Percentiles rank a stretch among this genome's conserved stretches.
Conservation (phyloP, 1,140 invertebrate species). For the Pogonomyrmex barbatus region DNA sequence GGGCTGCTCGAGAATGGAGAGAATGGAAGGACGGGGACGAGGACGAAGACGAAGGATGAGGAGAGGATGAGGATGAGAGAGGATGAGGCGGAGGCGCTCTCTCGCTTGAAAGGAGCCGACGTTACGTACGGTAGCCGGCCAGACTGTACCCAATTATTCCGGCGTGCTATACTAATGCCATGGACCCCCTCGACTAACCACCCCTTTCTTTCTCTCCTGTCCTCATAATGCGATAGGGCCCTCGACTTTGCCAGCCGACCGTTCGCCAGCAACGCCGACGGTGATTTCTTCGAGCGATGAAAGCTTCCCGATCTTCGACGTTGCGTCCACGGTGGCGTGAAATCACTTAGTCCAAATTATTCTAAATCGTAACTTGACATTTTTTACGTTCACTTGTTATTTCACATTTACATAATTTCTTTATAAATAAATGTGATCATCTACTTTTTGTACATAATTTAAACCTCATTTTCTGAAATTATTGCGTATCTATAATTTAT, state of each 20-base stretch:
- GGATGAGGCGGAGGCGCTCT: slow-evolving; percentile 50
- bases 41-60: slow-evolving; percentile 51
- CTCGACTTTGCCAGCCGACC: slow-evolving; percentile 27
- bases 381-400: neutral
- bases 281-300: slow-evolving; percentile 24
- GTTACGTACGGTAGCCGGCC: slow-evolving; percentile 82
- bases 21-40: slow-evolving; percentile 53
- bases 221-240: slow-evolving; percentile 68
- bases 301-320: slow-evolving; percentile 34
- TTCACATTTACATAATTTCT: neutral
- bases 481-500: neutral
- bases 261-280: slow-evolving; percentile 39
- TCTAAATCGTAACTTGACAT: neutral
- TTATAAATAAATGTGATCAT: neutral
- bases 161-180: slow-evolving; percentile 84
- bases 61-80: slow-evolving; percentile 49
- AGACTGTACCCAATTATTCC: slow-evolving; percentile 85
- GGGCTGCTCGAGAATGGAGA: slow-evolving; percentile 62
- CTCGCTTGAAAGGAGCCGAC: slow-evolving; percentile 81
- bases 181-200: slow-evolving; percentile 74
- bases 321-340: slow-evolving; percentile 6
- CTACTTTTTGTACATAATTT: slow-evolving; percentile 1
- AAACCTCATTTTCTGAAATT: neutral
- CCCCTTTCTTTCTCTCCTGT: slow-evolving; percentile 64
- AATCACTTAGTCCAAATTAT: slow-evolving; percentile 46